Evolutionary conservation across 2,113 vertebrate genomes (phyloP), one percentile per base, ranked within the genome.

Genomic region (Entelurus aequoreus): DNA sequence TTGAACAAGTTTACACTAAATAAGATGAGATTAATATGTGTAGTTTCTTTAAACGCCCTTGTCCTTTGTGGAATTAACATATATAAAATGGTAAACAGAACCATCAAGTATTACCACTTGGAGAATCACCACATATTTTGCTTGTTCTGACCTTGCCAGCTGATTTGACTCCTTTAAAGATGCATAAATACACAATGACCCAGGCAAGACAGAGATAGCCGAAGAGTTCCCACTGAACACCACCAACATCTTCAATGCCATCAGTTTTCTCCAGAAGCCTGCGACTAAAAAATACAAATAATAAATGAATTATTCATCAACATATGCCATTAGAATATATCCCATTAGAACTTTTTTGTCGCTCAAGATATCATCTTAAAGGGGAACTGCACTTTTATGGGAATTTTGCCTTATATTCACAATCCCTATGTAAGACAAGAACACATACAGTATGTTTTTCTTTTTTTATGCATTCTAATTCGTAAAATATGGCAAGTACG

Each of bases 91-190:
- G 16, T 12, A 60, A 48, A 9, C 1, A 16, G 36, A 37, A 51
- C 16, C 36, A 37, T 21, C 11, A 16, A 28, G 16, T 2, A 58
- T 48, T 56, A 15, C 38, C 40, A 42, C n/a, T 15, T 4, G 15
- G 4, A 60, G 56, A n/a, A 46, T 19, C 10, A 28, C 15, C 44
- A 47, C 9, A 21, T 6, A 54, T 47, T 1, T 60, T 35, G 19
- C 5, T 48, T 42, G 40, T 37, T 65, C 77, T 84, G 36, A 91
- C 90, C 90, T 92, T 91, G 69, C 90, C 89, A 6, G 90, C 83
- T 21, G 88, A 90, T 82, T 85, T 90, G 48, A 91, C 72, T 38
- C 90, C 90, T 82, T 90, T 91, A 68, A 91, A 91, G 71, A 91
- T 89, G 77, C 89, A 90, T n/a, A 91, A 79, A 73, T 90, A 92